A percentile compares a stretch with the other conserved stretches of the same genome.
These are phyloP conservation scores for Siderastrea radians DNA, from an alignment of 92 coral and sea anemone genomes.

Conservation along the genomic window DNA sequence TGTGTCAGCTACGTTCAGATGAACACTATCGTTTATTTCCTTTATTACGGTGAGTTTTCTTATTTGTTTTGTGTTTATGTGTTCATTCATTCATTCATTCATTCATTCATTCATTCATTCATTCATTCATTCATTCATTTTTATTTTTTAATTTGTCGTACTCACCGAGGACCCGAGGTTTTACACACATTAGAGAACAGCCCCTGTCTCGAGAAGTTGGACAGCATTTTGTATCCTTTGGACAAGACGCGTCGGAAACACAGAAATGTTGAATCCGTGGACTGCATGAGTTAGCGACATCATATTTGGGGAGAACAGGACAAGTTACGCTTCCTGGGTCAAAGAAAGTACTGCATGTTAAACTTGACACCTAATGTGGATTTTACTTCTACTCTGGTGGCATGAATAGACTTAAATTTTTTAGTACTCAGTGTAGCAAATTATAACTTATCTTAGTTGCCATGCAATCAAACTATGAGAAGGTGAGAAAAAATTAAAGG, in stretches of 20 bases:
- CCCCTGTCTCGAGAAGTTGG: constrained; percentile 16
- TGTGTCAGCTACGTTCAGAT: no score
- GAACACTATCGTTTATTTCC: no score
- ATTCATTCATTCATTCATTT: neutral
- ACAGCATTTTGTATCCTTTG: constrained; percentile 2
- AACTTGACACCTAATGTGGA: no score
- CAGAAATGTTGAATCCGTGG: neutral
- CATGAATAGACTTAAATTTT: no score
- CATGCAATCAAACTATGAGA: no score
- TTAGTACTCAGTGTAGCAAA: no score
- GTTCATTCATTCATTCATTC: no score
- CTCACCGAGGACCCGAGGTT: constrained; percentile 39
- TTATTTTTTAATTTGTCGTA: neutral
- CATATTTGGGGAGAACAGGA: neutral
- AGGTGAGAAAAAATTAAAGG: no score
- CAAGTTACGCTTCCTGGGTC: constrained; percentile 7
- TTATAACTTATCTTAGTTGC: no score
- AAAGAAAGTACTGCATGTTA: neutral
- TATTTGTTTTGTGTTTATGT: no score
- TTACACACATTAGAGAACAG: constrained; percentile 17
- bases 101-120: neutral
- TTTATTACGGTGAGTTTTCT: no score
- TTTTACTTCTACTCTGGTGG: no score
- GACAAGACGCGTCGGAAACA: neutral
- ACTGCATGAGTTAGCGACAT: neutral